Evolutionary conservation across 2,797 vertebrate genomes (phyloP).

Genomic region (Pteropus rufus): DNA sequence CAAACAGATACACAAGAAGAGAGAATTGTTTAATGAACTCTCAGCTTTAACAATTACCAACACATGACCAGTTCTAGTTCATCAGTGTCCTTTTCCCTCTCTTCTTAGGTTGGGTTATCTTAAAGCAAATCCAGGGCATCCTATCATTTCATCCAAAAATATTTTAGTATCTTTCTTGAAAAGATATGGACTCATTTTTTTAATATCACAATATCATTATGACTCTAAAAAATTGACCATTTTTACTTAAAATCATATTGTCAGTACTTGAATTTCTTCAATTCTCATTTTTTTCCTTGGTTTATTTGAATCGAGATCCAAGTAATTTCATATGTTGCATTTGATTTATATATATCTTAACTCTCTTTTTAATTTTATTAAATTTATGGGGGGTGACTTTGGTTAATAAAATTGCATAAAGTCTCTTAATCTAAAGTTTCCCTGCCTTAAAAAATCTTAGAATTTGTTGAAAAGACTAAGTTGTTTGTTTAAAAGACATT

Average conservation of each 20-base stretch:
- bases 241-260: not conserved
- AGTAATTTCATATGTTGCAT: constrained; percentile 1
- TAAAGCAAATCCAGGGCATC: not conserved
- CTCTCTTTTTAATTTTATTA: not conserved
- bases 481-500: not conserved
- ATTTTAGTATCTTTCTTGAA: not conserved
- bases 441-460: not conserved
- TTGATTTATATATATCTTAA: not conserved
- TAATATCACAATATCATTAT: not conserved
- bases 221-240: not conserved
- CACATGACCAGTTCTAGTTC: not conserved
- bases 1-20: not conserved
- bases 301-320: not conserved
- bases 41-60: not conserved
- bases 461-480: not conserved
- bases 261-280: not conserved
- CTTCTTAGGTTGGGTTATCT: not conserved
- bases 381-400: no score
- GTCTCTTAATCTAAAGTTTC: not conserved
- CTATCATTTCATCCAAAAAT: not conserved
- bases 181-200: not conserved
- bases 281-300: not conserved
- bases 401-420: no score
- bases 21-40: not conserved
- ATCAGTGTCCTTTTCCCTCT: not conserved